These are phyloP conservation scores for Gobio gobio DNA, from an alignment of 2,113 vertebrate species.

Conservation along the genomic window DNA sequence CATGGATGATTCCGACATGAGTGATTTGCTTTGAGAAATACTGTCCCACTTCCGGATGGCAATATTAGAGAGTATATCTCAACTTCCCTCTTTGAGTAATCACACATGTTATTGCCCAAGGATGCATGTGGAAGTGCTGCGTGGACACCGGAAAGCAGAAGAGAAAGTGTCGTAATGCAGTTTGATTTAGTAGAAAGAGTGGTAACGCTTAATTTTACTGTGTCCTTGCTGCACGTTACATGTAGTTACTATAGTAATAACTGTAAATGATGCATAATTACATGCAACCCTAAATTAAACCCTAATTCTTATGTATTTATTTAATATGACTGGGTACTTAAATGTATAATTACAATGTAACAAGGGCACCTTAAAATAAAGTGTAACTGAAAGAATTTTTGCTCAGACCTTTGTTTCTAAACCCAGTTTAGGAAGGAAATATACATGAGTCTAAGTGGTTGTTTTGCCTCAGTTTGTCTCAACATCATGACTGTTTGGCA, in stretches of 20 bases:
- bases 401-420: not conserved
- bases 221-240: too few species aligned
- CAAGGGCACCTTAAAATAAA: too few species aligned
- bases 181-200: constrained; percentile 5
- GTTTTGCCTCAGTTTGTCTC: constrained; percentile 60
- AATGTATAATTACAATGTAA: too few species aligned
- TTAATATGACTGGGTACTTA: too few species aligned
- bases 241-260: too few species aligned
- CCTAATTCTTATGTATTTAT: too few species aligned
- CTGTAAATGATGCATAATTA: too few species aligned
- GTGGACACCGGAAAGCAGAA: constrained; percentile 31
- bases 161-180: constrained; percentile 8
- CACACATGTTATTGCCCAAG: constrained; percentile 44
- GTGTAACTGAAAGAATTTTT: not conserved
- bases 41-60: constrained; percentile 17
- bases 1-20: not conserved
- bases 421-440: not conserved
- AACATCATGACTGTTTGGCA: constrained; percentile 62
- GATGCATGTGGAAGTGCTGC: constrained; percentile 19
- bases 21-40: constrained; percentile 19
- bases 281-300: too few species aligned
- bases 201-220: not conserved
- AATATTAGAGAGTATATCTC: constrained; percentile 19
- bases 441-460: constrained; percentile 45
- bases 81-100: constrained; percentile 32